These are phyloP conservation scores for Drosophila eugracilis DNA, from an alignment of 1,140 invertebrate species.

Conservation along the genomic window DNA sequence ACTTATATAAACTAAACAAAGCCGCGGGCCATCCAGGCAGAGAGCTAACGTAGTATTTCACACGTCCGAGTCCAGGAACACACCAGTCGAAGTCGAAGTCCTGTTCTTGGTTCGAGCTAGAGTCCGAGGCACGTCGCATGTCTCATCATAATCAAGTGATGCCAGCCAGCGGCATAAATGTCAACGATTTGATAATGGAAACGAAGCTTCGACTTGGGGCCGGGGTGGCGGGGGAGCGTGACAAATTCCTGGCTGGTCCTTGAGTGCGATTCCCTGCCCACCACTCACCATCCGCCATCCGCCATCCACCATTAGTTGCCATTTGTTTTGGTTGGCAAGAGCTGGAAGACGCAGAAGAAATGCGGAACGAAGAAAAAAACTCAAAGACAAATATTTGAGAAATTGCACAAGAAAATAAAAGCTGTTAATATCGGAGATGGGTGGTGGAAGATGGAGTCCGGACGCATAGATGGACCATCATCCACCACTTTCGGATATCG, in stretches of 20 bases:
- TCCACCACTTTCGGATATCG: slow-evolving; percentile 53
- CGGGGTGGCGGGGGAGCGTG: slow-evolving; percentile 39
- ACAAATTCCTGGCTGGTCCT: slow-evolving; percentile 66
- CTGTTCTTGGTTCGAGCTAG: not conserved
- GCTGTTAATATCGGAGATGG: slow-evolving; percentile 57
- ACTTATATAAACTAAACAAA: slow-evolving; percentile 76
- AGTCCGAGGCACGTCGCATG: slow-evolving; percentile 50
- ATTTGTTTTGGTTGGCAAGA: slow-evolving; percentile 68
- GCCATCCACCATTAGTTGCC: slow-evolving; percentile 59
- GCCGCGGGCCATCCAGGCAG: slow-evolving; percentile 54
- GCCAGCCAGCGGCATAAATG: slow-evolving; percentile 77
- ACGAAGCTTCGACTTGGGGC: slow-evolving; percentile 15
- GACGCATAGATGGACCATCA: slow-evolving; percentile 28
- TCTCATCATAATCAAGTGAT: slow-evolving; percentile 77
- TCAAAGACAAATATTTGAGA: slow-evolving; percentile 76
- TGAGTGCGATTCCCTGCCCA: slow-evolving; percentile 33
- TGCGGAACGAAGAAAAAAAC: slow-evolving; percentile 22
- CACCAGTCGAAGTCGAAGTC: slow-evolving; percentile 5
- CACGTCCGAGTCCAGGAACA: slow-evolving; percentile 51
- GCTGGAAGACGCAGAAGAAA: slow-evolving; percentile 18
- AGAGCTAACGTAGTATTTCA: slow-evolving; percentile 64
- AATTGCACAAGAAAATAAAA: slow-evolving; percentile 71
- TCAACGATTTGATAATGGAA: slow-evolving; percentile 82
- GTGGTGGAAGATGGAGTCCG: not conserved
- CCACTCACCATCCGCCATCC: no score